phyloP scores from a whole-genome alignment of 2,113 vertebrate genomes.

The Eulemur macaco region DNA sequence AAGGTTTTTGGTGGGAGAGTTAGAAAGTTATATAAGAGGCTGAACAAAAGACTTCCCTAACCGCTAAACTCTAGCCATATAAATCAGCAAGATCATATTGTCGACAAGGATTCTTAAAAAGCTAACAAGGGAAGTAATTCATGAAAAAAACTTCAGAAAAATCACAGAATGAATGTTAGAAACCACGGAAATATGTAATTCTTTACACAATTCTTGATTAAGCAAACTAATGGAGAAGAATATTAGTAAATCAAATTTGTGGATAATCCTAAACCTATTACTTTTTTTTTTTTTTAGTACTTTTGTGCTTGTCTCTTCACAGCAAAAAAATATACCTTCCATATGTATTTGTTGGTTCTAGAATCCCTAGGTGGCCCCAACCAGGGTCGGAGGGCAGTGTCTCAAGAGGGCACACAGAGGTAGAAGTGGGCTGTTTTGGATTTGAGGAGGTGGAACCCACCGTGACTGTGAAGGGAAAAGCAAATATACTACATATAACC shows the following conservation, averaged over 20 bases:
- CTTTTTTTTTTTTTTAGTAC: background rate
- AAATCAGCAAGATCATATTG: slow-evolving; percentile 41
- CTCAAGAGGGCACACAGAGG: background rate
- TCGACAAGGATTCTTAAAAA: slow-evolving; percentile 31
- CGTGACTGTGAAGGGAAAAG: background rate
- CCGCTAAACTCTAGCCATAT: background rate
- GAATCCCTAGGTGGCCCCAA: background rate
- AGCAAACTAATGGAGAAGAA: background rate
- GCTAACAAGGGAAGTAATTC: slow-evolving; percentile 25
- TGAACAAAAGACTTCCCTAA: slow-evolving; percentile 4
- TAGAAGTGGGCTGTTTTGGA: background rate
- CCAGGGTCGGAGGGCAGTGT: background rate
- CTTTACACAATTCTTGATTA: slow-evolving; percentile 36
- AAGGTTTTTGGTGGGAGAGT: slow-evolving; percentile 1
- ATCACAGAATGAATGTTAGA: background rate
- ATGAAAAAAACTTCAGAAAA: slow-evolving; percentile 39
- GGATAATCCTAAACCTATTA: background rate
- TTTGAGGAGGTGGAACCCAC: background rate
- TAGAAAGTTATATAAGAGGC: background rate
- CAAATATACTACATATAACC: background rate
- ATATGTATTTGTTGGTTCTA: background rate
- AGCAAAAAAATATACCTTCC: background rate
- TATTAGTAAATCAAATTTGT: slow-evolving; percentile 22
- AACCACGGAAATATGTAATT: background rate
- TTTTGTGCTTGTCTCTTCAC: background rate